Conservation (phyloP, 2,888 invertebrate genomes). For the Andrena haemorrhoa region DNA sequence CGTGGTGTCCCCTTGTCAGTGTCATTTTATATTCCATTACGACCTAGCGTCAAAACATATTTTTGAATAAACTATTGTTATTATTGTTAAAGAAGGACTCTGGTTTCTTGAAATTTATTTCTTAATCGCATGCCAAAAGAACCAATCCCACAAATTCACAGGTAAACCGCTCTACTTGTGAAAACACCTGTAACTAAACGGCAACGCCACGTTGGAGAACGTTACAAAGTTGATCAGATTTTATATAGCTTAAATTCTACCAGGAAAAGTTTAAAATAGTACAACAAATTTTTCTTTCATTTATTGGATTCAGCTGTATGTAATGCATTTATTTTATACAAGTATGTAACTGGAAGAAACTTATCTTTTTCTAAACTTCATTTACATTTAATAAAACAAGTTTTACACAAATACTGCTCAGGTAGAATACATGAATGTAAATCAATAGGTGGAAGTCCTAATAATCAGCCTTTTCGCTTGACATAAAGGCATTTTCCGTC, state of each 20-base stretch:
- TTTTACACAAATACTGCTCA: constrained; percentile 14
- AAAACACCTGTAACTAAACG: too few relatives aligned
- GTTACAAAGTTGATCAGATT: constrained; percentile 19
- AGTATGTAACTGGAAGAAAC: constrained; percentile 8
- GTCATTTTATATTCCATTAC: too few relatives aligned
- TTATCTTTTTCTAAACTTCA: constrained; percentile 10
- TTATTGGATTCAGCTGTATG: not conserved
- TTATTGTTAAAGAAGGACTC: too few relatives aligned
- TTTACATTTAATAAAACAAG: constrained; percentile 11
- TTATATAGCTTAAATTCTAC: not conserved
- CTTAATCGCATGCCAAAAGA: too few relatives aligned
- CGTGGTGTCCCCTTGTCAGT: too few relatives aligned
- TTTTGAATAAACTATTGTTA: too few relatives aligned
- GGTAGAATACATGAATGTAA: not conserved
- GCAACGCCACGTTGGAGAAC: too few relatives aligned
- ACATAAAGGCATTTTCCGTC: constrained; percentile 15
- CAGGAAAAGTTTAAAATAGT: not conserved
- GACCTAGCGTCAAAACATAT: too few relatives aligned
- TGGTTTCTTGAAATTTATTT: too few relatives aligned
- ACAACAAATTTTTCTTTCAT: constrained; percentile 13
- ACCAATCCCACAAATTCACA: too few relatives aligned
- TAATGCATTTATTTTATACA: constrained; percentile 2
- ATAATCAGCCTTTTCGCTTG: constrained; percentile 19
- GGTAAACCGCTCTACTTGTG: too few relatives aligned
- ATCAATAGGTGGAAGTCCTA: not conserved